A percentile compares a stretch with the other conserved stretches of the same genome.
Evolutionary conservation across 2,888 invertebrate species (phyloP).

Genomic region (Vesta saturnalis): DNA sequence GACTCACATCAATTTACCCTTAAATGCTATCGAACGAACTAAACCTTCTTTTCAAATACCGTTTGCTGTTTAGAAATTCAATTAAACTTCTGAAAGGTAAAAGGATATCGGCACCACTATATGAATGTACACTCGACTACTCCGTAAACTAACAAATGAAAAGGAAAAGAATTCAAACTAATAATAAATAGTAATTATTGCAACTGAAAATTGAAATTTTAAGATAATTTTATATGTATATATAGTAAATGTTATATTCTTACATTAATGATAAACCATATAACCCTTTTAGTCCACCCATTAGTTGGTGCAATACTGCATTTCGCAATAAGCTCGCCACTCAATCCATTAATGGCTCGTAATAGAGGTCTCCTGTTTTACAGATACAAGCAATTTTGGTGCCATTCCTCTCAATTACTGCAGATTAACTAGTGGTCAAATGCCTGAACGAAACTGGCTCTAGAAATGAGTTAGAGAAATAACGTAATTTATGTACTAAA

Average conservation of each 20-base stretch:
- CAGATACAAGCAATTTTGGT: slow-evolving; percentile 59
- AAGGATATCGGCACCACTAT: slow-evolving; percentile 23
- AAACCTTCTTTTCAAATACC: slow-evolving; percentile 21
- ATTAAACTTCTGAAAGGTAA: slow-evolving; percentile 35
- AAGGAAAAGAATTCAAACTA: neutral
- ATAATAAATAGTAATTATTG: no score
- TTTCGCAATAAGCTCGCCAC: slow-evolving; percentile 52
- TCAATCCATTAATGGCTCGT: slow-evolving; percentile 60
- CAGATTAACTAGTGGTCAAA: slow-evolving; percentile 54
- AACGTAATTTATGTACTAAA: neutral
- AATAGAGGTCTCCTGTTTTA: slow-evolving; percentile 59
- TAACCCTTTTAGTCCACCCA: no score
- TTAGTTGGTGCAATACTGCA: slow-evolving; percentile 43
- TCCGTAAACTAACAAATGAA: no score
- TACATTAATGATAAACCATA: no score
- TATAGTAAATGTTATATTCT: no score
- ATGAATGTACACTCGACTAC: no score
- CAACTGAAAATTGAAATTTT: no score
- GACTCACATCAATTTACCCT: slow-evolving; percentile 23
- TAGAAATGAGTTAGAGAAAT: slow-evolving; percentile 31
- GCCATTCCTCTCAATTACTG: slow-evolving; percentile 59
- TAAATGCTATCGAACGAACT: slow-evolving; percentile 24
- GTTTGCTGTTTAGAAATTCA: slow-evolving; percentile 32
- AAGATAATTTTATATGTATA: no score
- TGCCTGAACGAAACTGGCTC: slow-evolving; percentile 40